phyloP scores from a whole-genome alignment of 2,113 vertebrate genomes.

The Loxodonta africana region DNA sequence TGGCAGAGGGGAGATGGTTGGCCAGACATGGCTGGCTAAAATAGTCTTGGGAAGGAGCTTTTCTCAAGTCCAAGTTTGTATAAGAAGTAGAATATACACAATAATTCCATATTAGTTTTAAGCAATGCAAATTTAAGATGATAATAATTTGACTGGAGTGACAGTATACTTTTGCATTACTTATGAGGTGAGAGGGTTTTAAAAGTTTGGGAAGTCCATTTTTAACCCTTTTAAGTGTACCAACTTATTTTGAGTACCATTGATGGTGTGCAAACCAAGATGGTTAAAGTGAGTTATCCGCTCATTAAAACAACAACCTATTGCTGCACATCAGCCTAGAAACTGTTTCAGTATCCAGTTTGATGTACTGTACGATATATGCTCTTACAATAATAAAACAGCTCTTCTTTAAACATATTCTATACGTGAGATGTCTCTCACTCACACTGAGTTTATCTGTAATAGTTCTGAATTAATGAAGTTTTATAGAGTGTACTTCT shows the following conservation, averaged over 20 bases:
- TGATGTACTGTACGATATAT: neutral
- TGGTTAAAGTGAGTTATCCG: conserved; percentile 52
- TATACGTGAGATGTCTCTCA: neutral
- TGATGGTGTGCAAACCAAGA: neutral
- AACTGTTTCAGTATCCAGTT: neutral
- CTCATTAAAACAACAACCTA: conserved; percentile 43
- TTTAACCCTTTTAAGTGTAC: neutral
- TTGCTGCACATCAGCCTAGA: neutral
- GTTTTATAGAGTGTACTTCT: conserved; percentile 9
- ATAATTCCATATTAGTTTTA: neutral
- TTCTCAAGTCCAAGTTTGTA: neutral
- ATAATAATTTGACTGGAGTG: neutral
- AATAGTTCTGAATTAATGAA: neutral
- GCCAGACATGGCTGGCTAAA: neutral
- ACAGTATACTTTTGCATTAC: neutral
- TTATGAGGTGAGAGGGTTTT: neutral
- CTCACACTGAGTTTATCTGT: neutral
- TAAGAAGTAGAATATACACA: neutral
- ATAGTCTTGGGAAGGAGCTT: neutral
- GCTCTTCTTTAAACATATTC: neutral
- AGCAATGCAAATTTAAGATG: neutral
- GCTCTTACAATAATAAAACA: neutral
- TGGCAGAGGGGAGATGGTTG: neutral
- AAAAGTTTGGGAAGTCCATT: neutral
- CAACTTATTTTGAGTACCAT: neutral